A percentile compares a stretch with the other conserved stretches of the same genome.
Conservation (phyloP, 2,888 invertebrate genomes). For the Cheilosia pagana region DNA sequence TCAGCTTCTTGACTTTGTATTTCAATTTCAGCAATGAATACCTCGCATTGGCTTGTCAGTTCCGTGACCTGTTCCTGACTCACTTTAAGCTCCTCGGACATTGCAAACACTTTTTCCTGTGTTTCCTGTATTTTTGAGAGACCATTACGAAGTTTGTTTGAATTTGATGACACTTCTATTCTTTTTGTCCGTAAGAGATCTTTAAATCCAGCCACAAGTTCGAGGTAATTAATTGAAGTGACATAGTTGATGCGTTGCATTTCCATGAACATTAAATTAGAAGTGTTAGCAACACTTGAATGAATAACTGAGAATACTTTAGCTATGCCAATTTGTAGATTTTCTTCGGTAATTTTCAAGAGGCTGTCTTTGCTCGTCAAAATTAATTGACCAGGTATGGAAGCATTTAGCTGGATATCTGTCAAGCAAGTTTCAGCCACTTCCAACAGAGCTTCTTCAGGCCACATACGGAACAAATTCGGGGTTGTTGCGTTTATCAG, state of each 20-base stretch:
- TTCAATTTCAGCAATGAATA: conserved; percentile 92
- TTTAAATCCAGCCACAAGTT: conserved; percentile 93
- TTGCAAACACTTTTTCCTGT: conserved; percentile 90
- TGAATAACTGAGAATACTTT: conserved; percentile 92
- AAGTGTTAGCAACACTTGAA: conserved; percentile 90
- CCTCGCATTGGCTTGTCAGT: conserved; percentile 93
- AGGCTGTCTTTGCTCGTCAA: conserved; percentile 77
- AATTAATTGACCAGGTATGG: conserved; percentile 86
- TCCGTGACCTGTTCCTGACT: conserved; percentile 89
- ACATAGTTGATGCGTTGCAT: conserved; percentile 93
- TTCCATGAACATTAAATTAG: conserved; percentile 89
- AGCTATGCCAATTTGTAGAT: conserved; percentile 87
- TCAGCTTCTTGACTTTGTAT: conserved; percentile 92
- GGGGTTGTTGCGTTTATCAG: conserved; percentile 94
- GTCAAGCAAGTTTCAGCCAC: conserved; percentile 92
- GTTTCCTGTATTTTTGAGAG: conserved; percentile 95
- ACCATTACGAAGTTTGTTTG: conserved; percentile 92
- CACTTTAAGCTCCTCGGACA: conserved; percentile 92
- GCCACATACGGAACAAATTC: conserved; percentile 96
- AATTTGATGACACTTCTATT: conserved; percentile 87
- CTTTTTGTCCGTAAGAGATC: conserved; percentile 89
- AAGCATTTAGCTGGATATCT: conserved; percentile 88
- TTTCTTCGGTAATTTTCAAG: conserved; percentile 85
- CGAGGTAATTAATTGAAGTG: conserved; percentile 94
- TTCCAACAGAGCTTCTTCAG: conserved; percentile 93